Conservation (phyloP, 2,888 invertebrate genomes). For the Caenorhabditis uteleia region DNA sequence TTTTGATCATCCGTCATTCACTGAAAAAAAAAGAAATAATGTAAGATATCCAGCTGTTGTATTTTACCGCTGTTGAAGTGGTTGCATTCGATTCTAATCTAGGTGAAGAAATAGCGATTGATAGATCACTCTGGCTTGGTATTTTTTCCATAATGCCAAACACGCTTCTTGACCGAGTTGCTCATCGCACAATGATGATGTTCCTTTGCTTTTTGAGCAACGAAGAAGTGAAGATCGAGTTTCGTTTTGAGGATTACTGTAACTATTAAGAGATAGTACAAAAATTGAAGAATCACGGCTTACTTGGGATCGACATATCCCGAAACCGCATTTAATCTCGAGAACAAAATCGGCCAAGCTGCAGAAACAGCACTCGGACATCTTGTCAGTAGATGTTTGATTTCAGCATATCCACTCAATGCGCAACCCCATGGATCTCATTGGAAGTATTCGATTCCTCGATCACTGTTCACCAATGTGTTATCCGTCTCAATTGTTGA, state of each 20-base stretch:
- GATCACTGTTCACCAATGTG: conserved; percentile 57
- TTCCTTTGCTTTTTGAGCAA: conserved; percentile 72
- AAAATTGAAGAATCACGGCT: background rate
- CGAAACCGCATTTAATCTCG: conserved; percentile 86
- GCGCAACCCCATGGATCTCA: conserved; percentile 89
- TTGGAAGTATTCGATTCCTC: conserved; percentile 67
- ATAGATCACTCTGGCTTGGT: too few relatives aligned
- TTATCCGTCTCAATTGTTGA: conserved; percentile 63
- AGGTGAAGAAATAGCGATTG: too few relatives aligned
- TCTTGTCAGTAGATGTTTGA: conserved; percentile 34
- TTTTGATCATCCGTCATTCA: too few relatives aligned
- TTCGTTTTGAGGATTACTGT: conserved; percentile 86
- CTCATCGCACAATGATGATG: conserved; percentile 56
- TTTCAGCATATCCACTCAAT: conserved; percentile 85
- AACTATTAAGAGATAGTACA: too few relatives aligned
- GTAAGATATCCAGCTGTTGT: too few relatives aligned
- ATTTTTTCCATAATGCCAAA: conserved; percentile 82
- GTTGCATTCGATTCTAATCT: too few relatives aligned
- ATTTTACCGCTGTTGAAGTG: too few relatives aligned
- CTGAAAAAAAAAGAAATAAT: too few relatives aligned
- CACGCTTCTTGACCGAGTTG: conserved; percentile 79
- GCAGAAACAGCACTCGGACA: conserved; percentile 78
- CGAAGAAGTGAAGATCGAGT: conserved; percentile 91
- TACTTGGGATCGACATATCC: conserved; percentile 84
- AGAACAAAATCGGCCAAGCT: conserved; percentile 94